Percentiles rank a stretch among this genome's conserved stretches.
Evolutionary conservation across 1,140 invertebrate genomes (phyloP).

Genomic region (Eubasilissa regina): DNA sequence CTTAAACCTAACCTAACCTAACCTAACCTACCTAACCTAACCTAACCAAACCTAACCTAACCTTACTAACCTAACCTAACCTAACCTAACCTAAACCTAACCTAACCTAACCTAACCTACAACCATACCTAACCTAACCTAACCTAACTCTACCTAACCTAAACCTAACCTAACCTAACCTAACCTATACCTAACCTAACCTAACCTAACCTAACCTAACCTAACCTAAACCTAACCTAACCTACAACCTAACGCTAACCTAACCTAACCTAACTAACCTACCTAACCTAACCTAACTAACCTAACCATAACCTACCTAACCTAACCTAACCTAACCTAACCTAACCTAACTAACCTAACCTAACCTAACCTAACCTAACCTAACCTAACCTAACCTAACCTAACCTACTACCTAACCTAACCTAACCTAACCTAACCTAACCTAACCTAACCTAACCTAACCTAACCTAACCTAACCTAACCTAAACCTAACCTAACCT

Average conservation of each 20-base stretch:
- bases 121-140: slow-evolving; percentile 44
- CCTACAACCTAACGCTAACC: slow-evolving; percentile 36
- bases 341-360: slow-evolving; percentile 54
- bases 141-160: slow-evolving; percentile 64
- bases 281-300: slow-evolving; percentile 49
- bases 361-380: slow-evolving; percentile 12
- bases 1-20: slow-evolving; percentile 31
- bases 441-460: slow-evolving; percentile 49
- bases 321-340: slow-evolving; percentile 53
- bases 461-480: slow-evolving; percentile 22
- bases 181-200: slow-evolving; percentile 49
- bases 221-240: slow-evolving; percentile 48
- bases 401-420: slow-evolving; percentile 60
- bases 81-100: slow-evolving; percentile 58
- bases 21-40: slow-evolving; percentile 54
- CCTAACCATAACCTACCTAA: slow-evolving; percentile 52
- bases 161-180: slow-evolving; percentile 62
- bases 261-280: slow-evolving; percentile 57
- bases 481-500: slow-evolving; percentile 52
- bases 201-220: neutral
- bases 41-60: slow-evolving; percentile 54
- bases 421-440: slow-evolving; percentile 17
- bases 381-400: slow-evolving; percentile 45
- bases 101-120: slow-evolving; percentile 48
- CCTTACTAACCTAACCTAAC: slow-evolving; percentile 59